phyloP scores from a whole-genome alignment of 2,888 invertebrate genomes.

The Aspidiotus rigidus region DNA sequence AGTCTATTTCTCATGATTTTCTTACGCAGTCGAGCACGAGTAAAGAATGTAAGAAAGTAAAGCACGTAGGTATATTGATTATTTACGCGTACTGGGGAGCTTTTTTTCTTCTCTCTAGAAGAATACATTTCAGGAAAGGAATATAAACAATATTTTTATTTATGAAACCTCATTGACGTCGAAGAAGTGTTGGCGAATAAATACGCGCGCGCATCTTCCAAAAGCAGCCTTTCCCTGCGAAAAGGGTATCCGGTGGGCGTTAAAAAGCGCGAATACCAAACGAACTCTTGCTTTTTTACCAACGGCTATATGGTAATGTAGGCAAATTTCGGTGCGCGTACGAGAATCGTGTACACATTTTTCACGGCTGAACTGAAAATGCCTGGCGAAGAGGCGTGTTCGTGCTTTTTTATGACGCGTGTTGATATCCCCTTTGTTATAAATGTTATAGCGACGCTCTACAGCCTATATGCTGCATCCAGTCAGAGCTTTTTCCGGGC shows the following conservation, averaged over 20 bases:
- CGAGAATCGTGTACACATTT: conserved; percentile 13
- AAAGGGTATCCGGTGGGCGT: conserved; percentile 27
- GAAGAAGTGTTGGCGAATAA: background rate
- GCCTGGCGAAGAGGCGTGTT: conserved; percentile 25
- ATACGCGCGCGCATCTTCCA: conserved; percentile 14
- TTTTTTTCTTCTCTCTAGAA: no score
- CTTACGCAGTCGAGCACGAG: no score
- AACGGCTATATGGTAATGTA: conserved; percentile 25
- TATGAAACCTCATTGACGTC: background rate
- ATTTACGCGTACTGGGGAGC: no score
- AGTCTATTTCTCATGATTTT: no score
- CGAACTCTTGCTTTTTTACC: background rate
- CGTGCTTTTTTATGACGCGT: background rate
- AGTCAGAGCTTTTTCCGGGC: no score
- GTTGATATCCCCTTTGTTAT: background rate
- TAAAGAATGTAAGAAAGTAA: no score
- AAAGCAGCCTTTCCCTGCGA: conserved; percentile 18
- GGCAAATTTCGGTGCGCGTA: conserved; percentile 21
- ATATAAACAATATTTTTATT: no score
- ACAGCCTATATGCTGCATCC: no score
- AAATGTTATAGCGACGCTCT: background rate
- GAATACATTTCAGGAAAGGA: no score
- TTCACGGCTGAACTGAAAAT: conserved; percentile 4
- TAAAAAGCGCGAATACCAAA: conserved; percentile 19
- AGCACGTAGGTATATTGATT: no score